These are phyloP conservation scores for Molorchus minor DNA, from an alignment of 2,888 invertebrate species.

Conservation along the genomic window DNA sequence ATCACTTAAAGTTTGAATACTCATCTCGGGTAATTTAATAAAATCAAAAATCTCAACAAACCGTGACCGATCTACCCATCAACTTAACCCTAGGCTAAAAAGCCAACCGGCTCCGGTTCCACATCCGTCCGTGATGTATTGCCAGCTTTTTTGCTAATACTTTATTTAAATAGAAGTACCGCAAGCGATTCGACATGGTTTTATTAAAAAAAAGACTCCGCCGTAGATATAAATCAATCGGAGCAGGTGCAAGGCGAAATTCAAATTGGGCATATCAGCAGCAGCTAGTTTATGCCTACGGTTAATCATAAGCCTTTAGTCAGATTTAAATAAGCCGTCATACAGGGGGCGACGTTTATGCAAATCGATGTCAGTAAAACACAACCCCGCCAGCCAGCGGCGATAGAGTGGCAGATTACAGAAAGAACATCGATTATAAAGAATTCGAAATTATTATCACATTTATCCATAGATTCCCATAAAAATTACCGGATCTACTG, in stretches of 20 bases:
- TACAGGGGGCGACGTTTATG: conserved; percentile 31
- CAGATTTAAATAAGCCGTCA: conserved; percentile 45
- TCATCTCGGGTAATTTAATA: conserved; percentile 1
- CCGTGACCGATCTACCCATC: neutral
- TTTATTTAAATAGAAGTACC: conserved; percentile 37
- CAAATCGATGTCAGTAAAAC: conserved; percentile 32
- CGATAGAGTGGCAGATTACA: neutral
- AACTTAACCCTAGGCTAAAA: neutral
- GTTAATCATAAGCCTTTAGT: conserved; percentile 46
- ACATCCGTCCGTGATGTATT: conserved; percentile 16
- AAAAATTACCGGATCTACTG: too few relatives aligned
- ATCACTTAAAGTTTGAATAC: too few relatives aligned
- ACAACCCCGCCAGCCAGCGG: conserved; percentile 16
- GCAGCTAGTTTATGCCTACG: conserved; percentile 33
- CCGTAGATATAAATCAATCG: conserved; percentile 41
- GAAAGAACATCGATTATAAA: too few relatives aligned
- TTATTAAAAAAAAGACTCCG: conserved; percentile 31
- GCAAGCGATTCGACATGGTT: conserved; percentile 40
- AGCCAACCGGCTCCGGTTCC: neutral
- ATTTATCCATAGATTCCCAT: too few relatives aligned
- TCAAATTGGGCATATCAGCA: conserved; percentile 45
- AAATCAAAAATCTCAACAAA: neutral
- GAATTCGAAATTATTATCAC: conserved; percentile 20
- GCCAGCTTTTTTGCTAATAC: conserved; percentile 36
- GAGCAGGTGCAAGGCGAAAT: conserved; percentile 48